A percentile compares a stretch with the other conserved stretches of the same genome.
phyloP scores from a whole-genome alignment of 2,888 invertebrate genomes.

The Holacanthella duospinosa region DNA sequence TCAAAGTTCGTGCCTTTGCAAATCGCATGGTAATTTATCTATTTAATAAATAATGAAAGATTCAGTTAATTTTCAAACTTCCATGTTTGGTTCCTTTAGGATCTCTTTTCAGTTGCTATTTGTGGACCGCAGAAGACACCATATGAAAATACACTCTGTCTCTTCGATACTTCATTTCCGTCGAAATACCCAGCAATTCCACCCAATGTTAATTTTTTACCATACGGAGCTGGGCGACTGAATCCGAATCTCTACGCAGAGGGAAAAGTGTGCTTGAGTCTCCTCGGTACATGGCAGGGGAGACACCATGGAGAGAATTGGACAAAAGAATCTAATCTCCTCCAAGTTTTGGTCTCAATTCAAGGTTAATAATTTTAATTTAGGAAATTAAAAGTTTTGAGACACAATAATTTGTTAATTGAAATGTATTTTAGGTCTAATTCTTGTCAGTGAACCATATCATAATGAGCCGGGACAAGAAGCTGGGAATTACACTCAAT shows the following conservation, averaged over 20 bases:
- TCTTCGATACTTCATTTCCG: slow-evolving; percentile 7
- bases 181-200: slow-evolving; percentile 6
- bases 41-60: background rate
- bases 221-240: slow-evolving; percentile 9
- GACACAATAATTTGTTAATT: background rate
- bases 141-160: slow-evolving; percentile 6
- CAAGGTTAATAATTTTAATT: slow-evolving; percentile 7
- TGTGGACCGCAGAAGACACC: slow-evolving; percentile 6
- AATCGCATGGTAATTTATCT: slow-evolving; percentile 2
- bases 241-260: slow-evolving; percentile 10
- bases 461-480: slow-evolving; percentile 12
- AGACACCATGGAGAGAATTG: slow-evolving; percentile 3
- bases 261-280: slow-evolving; percentile 7
- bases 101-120: slow-evolving; percentile 9
- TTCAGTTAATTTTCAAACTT: background rate
- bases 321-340: slow-evolving; percentile 11
- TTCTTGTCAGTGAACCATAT: slow-evolving; percentile 11
- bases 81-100: slow-evolving; percentile 5
- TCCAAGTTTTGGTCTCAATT: slow-evolving; percentile 10
- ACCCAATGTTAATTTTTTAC: slow-evolving; percentile 7
- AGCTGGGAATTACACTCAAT: background rate
- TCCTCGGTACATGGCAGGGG: slow-evolving; percentile 8
- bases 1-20: slow-evolving; percentile 6
- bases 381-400: background rate
- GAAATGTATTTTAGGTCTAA: background rate